Evolutionary conservation across 2,113 vertebrate genomes (phyloP).

Genomic region (Spizaetus ornatus): DNA sequence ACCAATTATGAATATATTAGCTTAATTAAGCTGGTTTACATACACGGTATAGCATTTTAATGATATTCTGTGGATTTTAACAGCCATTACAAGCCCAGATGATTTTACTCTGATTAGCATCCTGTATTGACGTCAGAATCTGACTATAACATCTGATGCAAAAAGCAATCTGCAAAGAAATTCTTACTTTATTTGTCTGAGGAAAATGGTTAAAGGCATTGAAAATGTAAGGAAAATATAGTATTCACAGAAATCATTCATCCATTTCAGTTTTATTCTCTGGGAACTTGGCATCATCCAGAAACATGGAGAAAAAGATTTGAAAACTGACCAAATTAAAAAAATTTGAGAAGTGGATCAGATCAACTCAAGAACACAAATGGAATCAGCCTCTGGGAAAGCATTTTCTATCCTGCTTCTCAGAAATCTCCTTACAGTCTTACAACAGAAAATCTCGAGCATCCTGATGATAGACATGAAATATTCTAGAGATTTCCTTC

Average conservation of each 20-base stretch:
- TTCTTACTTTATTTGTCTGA: not conserved
- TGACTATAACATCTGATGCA: not conserved
- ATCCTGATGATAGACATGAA: not conserved
- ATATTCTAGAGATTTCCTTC: not conserved
- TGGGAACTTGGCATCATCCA: not conserved
- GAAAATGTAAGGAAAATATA: not conserved
- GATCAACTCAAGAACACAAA: not conserved
- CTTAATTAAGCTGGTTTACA: conserved; percentile 28
- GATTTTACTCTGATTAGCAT: conserved; percentile 30
- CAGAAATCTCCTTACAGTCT: not conserved
- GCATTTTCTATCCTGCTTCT: not conserved
- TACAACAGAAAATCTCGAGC: not conserved
- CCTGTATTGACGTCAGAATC: not conserved
- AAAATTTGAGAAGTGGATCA: not conserved
- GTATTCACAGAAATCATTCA: not conserved
- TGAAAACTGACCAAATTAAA: not conserved
- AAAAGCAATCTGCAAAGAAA: not conserved
- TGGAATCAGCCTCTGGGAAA: not conserved
- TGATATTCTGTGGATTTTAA: conserved; percentile 25
- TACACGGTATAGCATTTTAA: not conserved
- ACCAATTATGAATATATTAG: not conserved
- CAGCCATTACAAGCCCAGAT: conserved; percentile 14
- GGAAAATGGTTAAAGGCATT: not conserved
- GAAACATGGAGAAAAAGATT: not conserved
- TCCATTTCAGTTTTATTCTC: not conserved